Evolutionary conservation across 2,113 vertebrate species (phyloP), one percentile per base, ranked within the genome.

Genomic region (Vombatus ursinus): DNA sequence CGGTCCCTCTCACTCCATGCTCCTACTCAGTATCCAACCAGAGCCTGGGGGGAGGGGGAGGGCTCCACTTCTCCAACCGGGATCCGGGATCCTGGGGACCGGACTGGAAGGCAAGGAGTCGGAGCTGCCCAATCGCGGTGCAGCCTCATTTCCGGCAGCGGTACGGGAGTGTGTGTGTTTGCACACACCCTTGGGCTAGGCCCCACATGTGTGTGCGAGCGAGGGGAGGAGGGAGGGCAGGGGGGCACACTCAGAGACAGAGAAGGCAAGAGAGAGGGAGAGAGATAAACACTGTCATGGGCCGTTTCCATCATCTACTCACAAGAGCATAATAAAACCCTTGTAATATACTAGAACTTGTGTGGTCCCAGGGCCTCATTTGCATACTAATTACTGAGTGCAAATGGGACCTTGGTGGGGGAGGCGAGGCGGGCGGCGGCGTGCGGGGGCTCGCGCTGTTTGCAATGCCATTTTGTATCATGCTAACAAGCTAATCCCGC

Each of bases 311-410:
- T 99, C 99, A 99, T 99, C 98, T 99, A 99, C 98, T 99, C 99
- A 99, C 99, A 99, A 99, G 99, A 99, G 99, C 99, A 99, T 99
- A 99, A 99, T 99, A 99, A 99, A 99, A 99, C 99, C 99, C 99
- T 99, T 99, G 99, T 99, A 99, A 99, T 99, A 99, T 99, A 99
- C 99, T 99, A 98, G 99, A 99, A 99, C 99, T 99, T 99, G 99
- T 99, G 99, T 99, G 99, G 99, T 99, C 99, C 99, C 98, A 96
- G 98, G 99, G 99, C 99, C 99, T 99, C 99, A 99, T 99, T 99
- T 99, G 99, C 99, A 99, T 99, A 99, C 99, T 99, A 99, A 99
- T 99, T 99, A 99, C 99, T 99, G 99, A 99, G 99, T 99, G 99
- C 99, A 99, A 99, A 99, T 99, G 99, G 99, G 99, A 99, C 98